Base-by-base conservation (phyloP, 2,888 invertebrate genomes). In the Baccha elongata region DNA sequence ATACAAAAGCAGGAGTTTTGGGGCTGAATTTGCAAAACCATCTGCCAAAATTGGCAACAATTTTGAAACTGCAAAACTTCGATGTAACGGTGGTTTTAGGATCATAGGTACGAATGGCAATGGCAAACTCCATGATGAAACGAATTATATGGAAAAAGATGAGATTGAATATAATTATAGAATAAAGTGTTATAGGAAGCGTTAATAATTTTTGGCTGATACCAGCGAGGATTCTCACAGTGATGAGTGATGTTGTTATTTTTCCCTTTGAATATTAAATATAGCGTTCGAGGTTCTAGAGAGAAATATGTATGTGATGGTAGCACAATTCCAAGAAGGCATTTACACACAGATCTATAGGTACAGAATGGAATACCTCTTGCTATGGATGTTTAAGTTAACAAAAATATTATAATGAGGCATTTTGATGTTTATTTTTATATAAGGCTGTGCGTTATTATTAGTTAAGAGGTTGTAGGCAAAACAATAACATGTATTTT, bases 41-140 rank as follows among this genome's bases (percentile, higher is more conserved):
- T 62, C 64, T 75, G 74, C 64, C 55, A 74, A 64, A 53, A 35
- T 32, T 80, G 44, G 46, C 62, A 74, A 62, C 68, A 60, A 68
- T 17, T 60, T 23, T 26, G 46, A 32, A 68, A 73, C 58, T 58
- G 26, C 19, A 4, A 64, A 74, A 69, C 58, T 80, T 80, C 0
- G 3, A 15, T 23, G 21, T 40, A 13, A 32, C 17, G 29, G 8
- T 35, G n/a, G 42, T 17, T 53, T 7, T 6, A 19, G 19, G 19
- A 29, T 32, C n/a, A 32, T 15, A 11, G 11, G 15, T 46, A 8
- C 40, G 8, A 17, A 37, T 58, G 26, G 11, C 6, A 52, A 35
- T 17, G 32, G 52, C 52, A 32, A 53, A 53, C 6, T 52, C 11
- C 3, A 26, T 5, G 17, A 42, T 7, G 4, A 2, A 21, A 19